Percentiles rank a stretch among this genome's conserved stretches.
These are phyloP conservation scores for Belonocnema kinseyi DNA, from an alignment of 1,140 invertebrate species.

Conservation along the genomic window DNA sequence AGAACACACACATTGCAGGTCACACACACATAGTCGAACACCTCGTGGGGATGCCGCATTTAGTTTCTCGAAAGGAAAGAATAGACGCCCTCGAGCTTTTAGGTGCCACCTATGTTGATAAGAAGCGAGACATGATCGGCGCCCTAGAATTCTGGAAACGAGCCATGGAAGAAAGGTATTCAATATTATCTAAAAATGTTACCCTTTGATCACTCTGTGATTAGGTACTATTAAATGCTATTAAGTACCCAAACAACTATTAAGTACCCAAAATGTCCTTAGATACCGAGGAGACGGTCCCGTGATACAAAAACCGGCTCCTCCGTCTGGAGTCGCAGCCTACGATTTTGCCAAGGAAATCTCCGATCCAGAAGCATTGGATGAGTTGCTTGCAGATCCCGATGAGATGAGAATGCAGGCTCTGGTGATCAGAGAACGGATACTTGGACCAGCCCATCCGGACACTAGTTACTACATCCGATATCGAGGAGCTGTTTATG, in stretches of 20 bases:
- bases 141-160: conserved; percentile 92
- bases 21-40: conserved; percentile 95
- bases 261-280: background rate
- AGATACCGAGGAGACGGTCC: conserved; percentile 77
- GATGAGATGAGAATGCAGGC: conserved; percentile 98
- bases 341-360: conserved; percentile 93
- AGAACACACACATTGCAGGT: conserved; percentile 73
- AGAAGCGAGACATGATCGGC: conserved; percentile 94
- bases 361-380: conserved; percentile 84
- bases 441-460: conserved; percentile 93
- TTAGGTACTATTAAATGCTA: too few species aligned
- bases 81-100: conserved; percentile 95
- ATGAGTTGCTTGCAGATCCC: conserved; percentile 92
- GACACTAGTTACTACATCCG: conserved; percentile 97
- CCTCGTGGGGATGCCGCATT: conserved; percentile 81
- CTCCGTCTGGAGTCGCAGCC: conserved; percentile 84
- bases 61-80: conserved; percentile 86
- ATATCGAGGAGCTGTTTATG: conserved; percentile 95
- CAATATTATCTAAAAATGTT: background rate
- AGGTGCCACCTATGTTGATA: conserved; percentile 98
- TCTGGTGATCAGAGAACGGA: conserved; percentile 93
- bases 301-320: conserved; percentile 82
- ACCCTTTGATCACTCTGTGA: background rate
- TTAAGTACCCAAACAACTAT: too few species aligned
- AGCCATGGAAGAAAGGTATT: conserved; percentile 88